Percentiles rank a stretch among this genome's conserved stretches.
Evolutionary conservation across 2,797 vertebrate genomes (phyloP).

Genomic region (Karalla daura): DNA sequence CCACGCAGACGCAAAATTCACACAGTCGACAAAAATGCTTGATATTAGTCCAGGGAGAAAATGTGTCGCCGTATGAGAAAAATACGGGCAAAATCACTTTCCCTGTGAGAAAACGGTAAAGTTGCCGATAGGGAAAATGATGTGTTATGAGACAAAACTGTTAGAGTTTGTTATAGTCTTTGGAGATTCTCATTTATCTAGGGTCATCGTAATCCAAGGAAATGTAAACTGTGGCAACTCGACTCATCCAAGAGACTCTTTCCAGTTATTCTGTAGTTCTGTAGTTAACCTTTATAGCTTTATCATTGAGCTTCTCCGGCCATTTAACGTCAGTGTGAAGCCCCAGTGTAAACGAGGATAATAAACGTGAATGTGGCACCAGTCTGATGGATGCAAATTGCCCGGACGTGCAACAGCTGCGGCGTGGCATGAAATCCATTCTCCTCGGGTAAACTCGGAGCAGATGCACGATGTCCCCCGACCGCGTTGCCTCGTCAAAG

Average conservation of each 20-base stretch:
- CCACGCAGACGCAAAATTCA: conserved; percentile 1
- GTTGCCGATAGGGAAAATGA: neutral
- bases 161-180: too few species aligned
- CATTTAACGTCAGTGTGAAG: neutral
- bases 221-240: too few species aligned
- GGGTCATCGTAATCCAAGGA: too few species aligned
- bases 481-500: conserved; percentile 44
- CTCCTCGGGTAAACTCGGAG: conserved; percentile 24
- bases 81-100: neutral
- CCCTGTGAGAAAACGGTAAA: neutral
- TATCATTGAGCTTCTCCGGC: neutral
- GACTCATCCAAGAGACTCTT: too few species aligned
- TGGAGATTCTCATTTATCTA: too few species aligned
- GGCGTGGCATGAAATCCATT: conserved; percentile 52
- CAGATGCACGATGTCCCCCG: conserved; percentile 33
- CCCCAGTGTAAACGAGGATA: neutral
- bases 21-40: neutral
- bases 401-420: conserved; percentile 40
- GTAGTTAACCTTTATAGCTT: neutral
- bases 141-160: neutral
- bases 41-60: conserved; percentile 2
- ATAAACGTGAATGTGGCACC: neutral
- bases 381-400: conserved; percentile 13
- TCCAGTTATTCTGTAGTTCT: neutral
- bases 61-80: neutral